These are phyloP conservation scores for Eublepharis macularius DNA, from an alignment of 2,113 vertebrate genomes.

Conservation along the genomic window DNA sequence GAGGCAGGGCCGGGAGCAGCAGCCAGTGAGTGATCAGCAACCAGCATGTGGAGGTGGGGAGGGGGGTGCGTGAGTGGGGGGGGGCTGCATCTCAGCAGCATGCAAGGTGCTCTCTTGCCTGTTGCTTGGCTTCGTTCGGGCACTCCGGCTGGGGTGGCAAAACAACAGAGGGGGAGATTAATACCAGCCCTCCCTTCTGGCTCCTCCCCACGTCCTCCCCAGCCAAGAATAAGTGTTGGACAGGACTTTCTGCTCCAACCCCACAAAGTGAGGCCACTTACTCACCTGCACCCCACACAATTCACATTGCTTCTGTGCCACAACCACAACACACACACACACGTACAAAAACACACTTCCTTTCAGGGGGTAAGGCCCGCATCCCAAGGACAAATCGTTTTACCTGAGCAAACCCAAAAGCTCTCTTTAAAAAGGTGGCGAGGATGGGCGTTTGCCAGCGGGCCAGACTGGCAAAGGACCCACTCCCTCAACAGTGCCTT, in stretches of 20 bases:
- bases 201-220: neutral
- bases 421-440: too few species aligned
- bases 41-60: slow-evolving; percentile 8
- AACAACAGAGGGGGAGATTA: slow-evolving; percentile 25
- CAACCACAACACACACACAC: neutral
- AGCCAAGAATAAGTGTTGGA: neutral
- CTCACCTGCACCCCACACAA: too few species aligned
- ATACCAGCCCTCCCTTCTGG: neutral
- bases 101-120: slow-evolving; percentile 30
- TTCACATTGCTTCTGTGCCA: neutral
- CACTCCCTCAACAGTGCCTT: neutral
- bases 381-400: too few species aligned
- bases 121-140: slow-evolving; percentile 21
- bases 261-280: neutral
- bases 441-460: too few species aligned
- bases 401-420: too few species aligned
- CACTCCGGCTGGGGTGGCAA: slow-evolving; percentile 75
- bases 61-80: neutral
- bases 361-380: too few species aligned
- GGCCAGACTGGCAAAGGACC: neutral
- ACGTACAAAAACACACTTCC: neutral
- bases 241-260: neutral
- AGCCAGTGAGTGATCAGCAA: slow-evolving; percentile 1
- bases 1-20: neutral
- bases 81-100: neutral